phyloP scores from a whole-genome alignment of 2,888 invertebrate genomes.

The Pherbina coryleti region DNA sequence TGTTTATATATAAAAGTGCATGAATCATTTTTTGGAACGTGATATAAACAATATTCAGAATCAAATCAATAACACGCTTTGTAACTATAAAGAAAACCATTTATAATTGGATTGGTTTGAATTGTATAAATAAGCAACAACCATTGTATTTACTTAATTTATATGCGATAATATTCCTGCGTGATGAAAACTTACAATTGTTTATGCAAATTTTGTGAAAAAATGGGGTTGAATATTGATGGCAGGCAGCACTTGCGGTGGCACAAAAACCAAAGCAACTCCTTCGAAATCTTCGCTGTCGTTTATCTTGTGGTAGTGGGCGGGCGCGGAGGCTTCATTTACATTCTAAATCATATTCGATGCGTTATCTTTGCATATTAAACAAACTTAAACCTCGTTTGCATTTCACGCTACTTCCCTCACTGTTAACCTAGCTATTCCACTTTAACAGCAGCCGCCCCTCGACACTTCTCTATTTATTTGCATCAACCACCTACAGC shows the following conservation, averaged over 20 bases:
- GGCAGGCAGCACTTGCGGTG: no score
- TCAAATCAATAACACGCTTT: background rate
- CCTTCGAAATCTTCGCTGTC: background rate
- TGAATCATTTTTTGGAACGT: background rate
- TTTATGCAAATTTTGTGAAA: no score
- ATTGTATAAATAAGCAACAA: background rate
- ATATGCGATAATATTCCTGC: background rate
- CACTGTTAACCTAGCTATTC: background rate
- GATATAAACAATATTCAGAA: no score
- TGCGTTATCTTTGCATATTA: background rate
- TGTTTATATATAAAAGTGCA: background rate
- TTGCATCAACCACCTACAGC: background rate
- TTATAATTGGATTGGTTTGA: conserved; percentile 16
- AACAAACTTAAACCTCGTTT: background rate
- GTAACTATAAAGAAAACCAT: background rate
- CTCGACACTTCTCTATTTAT: no score
- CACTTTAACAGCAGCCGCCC: no score
- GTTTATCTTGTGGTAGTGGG: background rate
- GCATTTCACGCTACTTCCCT: background rate
- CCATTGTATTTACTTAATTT: conserved; percentile 17
- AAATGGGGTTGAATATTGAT: no score
- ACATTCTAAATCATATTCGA: conserved; percentile 11
- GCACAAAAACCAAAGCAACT: no score
- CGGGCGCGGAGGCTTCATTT: no score
- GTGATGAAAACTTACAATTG: no score